Evolutionary conservation across 2,888 invertebrate genomes (phyloP).

Genomic region (Cyaniris semiargus): DNA sequence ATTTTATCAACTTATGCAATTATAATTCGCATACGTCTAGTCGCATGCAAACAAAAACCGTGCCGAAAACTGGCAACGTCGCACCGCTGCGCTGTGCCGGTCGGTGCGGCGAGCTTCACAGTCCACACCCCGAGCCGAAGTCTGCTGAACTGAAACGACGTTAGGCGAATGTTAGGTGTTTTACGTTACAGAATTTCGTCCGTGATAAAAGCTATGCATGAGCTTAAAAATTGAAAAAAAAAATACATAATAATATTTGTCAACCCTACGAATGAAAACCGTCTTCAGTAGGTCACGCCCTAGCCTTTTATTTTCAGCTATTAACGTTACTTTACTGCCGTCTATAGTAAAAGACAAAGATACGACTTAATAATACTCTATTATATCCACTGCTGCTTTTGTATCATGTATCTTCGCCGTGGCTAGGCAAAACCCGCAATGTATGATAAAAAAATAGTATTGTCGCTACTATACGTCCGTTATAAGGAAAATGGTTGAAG

Average conservation of each 20-base stretch:
- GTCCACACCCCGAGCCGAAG: no score
- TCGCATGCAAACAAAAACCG: no score
- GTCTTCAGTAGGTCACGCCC: slow-evolving; percentile 27
- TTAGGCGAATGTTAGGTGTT: no score
- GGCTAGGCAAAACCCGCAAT: background rate
- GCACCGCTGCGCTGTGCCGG: no score
- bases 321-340: slow-evolving; percentile 23
- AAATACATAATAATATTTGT: background rate
- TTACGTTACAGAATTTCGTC: no score
- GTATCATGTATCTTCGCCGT: background rate
- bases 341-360: background rate
- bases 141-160: no score
- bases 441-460: background rate
- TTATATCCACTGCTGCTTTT: background rate
- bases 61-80: no score
- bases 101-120: no score
- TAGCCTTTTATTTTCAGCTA: slow-evolving; percentile 30
- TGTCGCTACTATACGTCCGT: background rate
- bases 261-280: slow-evolving; percentile 27
- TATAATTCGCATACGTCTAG: no score
- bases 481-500: slow-evolving; percentile 12
- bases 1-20: no score
- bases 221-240: background rate
- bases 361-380: background rate
- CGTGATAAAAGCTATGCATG: no score